phyloP scores from a whole-genome alignment of 1,140 invertebrate genomes.

The Bombus pascuorum region DNA sequence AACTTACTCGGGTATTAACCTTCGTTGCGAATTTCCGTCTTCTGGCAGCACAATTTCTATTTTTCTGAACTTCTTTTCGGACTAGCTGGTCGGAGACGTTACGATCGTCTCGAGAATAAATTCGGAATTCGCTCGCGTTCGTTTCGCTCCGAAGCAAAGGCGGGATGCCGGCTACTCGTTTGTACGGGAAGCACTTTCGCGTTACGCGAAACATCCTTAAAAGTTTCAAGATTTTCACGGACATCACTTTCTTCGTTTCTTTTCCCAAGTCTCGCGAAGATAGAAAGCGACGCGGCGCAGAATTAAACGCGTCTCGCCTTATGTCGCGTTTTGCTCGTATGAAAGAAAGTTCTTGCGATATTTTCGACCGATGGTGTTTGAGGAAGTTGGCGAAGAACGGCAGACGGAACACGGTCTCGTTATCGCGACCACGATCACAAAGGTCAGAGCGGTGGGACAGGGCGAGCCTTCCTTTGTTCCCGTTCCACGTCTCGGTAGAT shows the following conservation, averaged over 20 bases:
- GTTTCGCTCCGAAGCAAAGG: background rate
- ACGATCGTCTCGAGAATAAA: background rate
- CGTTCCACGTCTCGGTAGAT: slow-evolving; percentile 13
- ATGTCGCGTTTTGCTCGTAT: too few relatives aligned
- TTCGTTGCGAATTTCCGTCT: background rate
- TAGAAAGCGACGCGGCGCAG: background rate
- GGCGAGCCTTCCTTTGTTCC: background rate
- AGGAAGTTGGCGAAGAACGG: background rate
- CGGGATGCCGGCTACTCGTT: background rate
- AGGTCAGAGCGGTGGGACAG: background rate
- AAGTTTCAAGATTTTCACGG: background rate
- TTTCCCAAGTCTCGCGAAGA: background rate
- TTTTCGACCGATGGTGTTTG: background rate
- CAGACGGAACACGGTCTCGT: background rate
- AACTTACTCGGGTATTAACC: slow-evolving; percentile 19
- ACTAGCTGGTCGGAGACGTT: background rate
- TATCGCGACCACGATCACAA: background rate
- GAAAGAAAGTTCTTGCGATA: too few relatives aligned
- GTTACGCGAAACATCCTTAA: background rate
- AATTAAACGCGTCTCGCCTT: too few relatives aligned
- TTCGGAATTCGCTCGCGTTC: background rate
- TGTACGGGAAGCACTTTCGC: background rate
- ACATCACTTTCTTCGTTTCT: background rate
- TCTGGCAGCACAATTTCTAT: background rate
- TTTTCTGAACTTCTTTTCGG: background rate